These are phyloP conservation scores for Periophthalmus magnuspinnatus DNA, from an alignment of 2,797 vertebrate genomes.

Conservation along the genomic window DNA sequence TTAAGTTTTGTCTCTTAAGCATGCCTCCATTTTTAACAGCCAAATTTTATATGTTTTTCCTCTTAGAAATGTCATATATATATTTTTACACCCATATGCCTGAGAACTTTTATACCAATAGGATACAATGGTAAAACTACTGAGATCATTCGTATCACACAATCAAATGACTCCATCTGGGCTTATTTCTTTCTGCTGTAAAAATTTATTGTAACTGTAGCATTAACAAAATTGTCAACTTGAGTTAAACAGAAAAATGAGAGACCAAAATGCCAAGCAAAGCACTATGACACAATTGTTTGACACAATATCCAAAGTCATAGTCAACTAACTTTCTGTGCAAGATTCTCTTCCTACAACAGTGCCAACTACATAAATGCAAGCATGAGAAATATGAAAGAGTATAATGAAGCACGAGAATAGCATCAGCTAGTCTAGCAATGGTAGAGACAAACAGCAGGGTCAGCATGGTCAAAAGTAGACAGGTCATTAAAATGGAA, in stretches of 20 bases:
- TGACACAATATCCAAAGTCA: conserved; percentile 17
- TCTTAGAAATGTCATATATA: no score
- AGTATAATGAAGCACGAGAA: background rate
- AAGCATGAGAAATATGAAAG: background rate
- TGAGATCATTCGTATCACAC: background rate
- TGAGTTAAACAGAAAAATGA: conserved; percentile 23
- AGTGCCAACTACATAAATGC: background rate
- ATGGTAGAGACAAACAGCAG: background rate
- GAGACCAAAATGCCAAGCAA: background rate
- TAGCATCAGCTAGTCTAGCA: no score
- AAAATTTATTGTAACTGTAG: conserved; percentile 5
- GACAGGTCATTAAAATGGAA: no score
- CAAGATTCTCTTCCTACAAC: background rate
- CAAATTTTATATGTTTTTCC: background rate
- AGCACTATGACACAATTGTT: conserved; percentile 7
- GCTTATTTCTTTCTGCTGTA: conserved; percentile 15
- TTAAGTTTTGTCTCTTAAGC: conserved; percentile 30
- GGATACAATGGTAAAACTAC: background rate
- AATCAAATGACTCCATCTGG: conserved; percentile 20
- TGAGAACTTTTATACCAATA: background rate
- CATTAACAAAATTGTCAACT: conserved; percentile 30
- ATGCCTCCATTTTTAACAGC: conserved; percentile 33
- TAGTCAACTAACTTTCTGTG: background rate
- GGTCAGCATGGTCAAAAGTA: background rate
- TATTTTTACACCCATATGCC: no score